Base-by-base conservation (phyloP, 2,888 invertebrate genomes). In the Nomada hirtipes region DNA sequence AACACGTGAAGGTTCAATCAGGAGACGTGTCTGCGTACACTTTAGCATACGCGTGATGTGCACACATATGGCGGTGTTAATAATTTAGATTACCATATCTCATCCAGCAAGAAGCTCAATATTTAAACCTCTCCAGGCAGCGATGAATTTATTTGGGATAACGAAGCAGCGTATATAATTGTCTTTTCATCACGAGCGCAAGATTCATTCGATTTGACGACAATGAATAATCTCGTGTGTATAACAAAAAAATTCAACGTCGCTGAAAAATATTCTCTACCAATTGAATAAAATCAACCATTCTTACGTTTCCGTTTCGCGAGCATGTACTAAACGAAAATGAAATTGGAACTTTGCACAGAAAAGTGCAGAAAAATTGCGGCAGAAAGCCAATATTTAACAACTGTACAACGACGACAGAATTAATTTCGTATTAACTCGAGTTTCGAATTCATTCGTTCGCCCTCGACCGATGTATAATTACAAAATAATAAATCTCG, bases 401-500 rank as follows among this genome's bases (percentile, higher is more conserved):
- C 52, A 7, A 26, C 20, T 13, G 44, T 44, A 2, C 20, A 47
- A 23, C n/a, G 26, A 20, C 9, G 23, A 57, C 52, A 20, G 64
- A 65, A 63, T 78, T 78, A 59, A 79, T 78, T 42, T 29, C 26
- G n/a, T 57, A 63, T 78, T 63, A 52, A 78, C 77, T 76, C 42
- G 18, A 9, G 36, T 23, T 18, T 26, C 20, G 9, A 11, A 36
- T 26, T 26, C 10, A n/a, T 29, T 11, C 11, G 13, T 52, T 26
- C 15, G 15, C 4, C 10, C 44, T 11, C 69, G 23, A 55, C 64
- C 69, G 13, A 53, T 11, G 7, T 36, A 23, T 79, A 70, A 70
- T 79, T 59, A 64, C 55, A 15, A 55, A 79, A 79, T 60, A 61
- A 79, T 70, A 79, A 79, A 79, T 79, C 60, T 18, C 2, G 29